These are phyloP conservation scores for Drosophila bunnanda DNA, from an alignment of 2,888 invertebrate genomes.

Conservation along the genomic window DNA sequence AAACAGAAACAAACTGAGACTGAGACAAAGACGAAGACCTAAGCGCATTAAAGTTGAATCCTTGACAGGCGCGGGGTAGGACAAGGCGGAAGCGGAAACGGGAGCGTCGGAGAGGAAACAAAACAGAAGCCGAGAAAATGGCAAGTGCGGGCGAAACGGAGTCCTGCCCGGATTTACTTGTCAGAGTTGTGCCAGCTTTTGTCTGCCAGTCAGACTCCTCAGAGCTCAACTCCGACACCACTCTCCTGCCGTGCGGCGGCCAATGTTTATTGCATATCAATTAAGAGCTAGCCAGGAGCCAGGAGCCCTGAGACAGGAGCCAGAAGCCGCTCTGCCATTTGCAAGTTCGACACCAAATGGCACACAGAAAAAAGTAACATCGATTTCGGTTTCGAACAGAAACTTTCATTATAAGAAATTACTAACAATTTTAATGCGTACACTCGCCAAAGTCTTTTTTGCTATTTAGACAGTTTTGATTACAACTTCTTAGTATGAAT, in stretches of 20 bases:
- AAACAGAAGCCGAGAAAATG: conserved; percentile 56
- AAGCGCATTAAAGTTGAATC: conserved; percentile 73
- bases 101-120: conserved; percentile 39
- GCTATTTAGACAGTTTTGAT: background rate
- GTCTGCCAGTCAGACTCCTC: conserved; percentile 28
- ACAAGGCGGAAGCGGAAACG: conserved; percentile 9
- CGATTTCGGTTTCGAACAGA: background rate
- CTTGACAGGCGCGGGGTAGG: conserved; percentile 42
- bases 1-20: conserved; percentile 18
- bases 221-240: conserved; percentile 17
- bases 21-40: conserved; percentile 42
- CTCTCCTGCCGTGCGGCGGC: conserved; percentile 55
- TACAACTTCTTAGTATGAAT: background rate
- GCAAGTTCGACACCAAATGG: conserved; percentile 26
- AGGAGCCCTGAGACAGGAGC: conserved; percentile 1
- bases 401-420: background rate
- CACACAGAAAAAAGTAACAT: conserved; percentile 10
- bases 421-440: background rate
- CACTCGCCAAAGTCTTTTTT: background rate
- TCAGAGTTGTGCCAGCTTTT: conserved; percentile 47
- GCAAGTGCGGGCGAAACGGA: conserved; percentile 36
- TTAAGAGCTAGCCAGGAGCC: conserved; percentile 50
- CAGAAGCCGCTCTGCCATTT: conserved; percentile 20
- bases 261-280: conserved; percentile 79
- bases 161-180: conserved; percentile 45